These are phyloP conservation scores for Cairina moschata DNA, from an alignment of 2,113 vertebrate species.

Conservation along the genomic window DNA sequence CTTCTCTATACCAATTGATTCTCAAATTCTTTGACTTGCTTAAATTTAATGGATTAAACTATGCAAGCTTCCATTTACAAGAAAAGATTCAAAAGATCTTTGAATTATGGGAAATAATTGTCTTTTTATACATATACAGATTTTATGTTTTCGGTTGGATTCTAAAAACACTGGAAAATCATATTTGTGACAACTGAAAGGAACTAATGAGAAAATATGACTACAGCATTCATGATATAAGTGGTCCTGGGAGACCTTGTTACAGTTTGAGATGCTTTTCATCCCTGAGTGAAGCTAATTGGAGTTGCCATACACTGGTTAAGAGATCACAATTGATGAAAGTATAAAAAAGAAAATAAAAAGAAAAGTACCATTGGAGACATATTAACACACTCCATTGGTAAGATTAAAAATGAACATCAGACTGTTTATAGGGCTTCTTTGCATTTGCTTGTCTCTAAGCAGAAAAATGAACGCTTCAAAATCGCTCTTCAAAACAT, in stretches of 20 bases:
- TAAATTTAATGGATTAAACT: conserved; percentile 75
- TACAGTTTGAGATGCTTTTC: conserved; percentile 82
- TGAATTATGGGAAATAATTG: conserved; percentile 71
- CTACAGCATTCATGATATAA: conserved; percentile 70
- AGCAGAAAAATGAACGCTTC: not conserved
- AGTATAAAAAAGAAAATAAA: conserved; percentile 66
- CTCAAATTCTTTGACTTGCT: conserved; percentile 53
- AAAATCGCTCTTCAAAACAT: not conserved
- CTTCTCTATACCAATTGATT: conserved; percentile 29
- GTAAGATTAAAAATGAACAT: conserved; percentile 63
- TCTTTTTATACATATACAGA: conserved; percentile 50
- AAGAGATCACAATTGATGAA: conserved; percentile 70
- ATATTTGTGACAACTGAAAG: conserved; percentile 81
- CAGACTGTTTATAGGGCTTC: conserved; percentile 17
- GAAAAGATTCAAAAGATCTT: conserved; percentile 63
- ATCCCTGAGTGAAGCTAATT: conserved; percentile 82
- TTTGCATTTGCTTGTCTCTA: conserved; percentile 41
- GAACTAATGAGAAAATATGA: conserved; percentile 84
- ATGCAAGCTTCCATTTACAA: conserved; percentile 53
- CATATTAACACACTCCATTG: conserved; percentile 54
- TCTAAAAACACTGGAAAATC: conserved; percentile 74
- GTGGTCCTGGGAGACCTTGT: conserved; percentile 88
- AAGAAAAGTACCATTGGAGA: conserved; percentile 71
- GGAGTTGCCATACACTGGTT: conserved; percentile 79
- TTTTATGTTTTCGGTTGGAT: conserved; percentile 66